Evolutionary conservation across 2,888 invertebrate species (phyloP).

Genomic region (Ophion ventricosus): DNA sequence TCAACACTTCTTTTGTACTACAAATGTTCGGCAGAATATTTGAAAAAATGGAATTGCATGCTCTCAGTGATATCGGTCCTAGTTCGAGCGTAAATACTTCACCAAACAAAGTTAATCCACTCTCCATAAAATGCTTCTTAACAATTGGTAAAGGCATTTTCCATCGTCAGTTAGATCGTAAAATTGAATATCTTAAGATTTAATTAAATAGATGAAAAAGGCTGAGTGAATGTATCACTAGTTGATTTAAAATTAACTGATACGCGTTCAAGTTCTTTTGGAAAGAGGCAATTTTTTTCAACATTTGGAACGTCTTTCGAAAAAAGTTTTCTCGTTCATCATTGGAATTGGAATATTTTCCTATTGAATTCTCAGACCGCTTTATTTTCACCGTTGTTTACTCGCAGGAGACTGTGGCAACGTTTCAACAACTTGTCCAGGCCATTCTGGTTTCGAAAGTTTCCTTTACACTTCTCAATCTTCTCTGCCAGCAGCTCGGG

Average conservation of each 20-base stretch:
- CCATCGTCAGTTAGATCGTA: neutral
- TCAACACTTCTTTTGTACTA: neutral
- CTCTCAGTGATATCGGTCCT: neutral
- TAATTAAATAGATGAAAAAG: neutral
- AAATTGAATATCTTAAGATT: neutral
- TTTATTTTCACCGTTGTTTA: neutral
- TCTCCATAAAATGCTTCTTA: neutral
- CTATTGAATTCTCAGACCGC: neutral
- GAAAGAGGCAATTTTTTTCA: neutral
- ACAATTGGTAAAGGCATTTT: neutral
- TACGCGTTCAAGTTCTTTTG: neutral
- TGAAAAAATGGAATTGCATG: neutral
- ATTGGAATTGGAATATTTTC: neutral
- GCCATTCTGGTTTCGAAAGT: constrained; percentile 86
- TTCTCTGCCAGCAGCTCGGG: constrained; percentile 85
- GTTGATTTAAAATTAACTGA: neutral
- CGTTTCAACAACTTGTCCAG: constrained; percentile 74
- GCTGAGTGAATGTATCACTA: neutral
- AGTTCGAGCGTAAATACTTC: neutral
- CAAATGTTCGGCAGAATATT: neutral
- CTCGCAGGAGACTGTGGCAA: constrained; percentile 67
- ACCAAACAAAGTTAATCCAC: neutral
- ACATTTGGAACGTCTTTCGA: neutral
- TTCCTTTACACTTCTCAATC: constrained; percentile 85
- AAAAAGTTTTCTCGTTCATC: neutral